Conservation (phyloP, 2,888 invertebrate species). For the Pilophorus perplexus region DNA sequence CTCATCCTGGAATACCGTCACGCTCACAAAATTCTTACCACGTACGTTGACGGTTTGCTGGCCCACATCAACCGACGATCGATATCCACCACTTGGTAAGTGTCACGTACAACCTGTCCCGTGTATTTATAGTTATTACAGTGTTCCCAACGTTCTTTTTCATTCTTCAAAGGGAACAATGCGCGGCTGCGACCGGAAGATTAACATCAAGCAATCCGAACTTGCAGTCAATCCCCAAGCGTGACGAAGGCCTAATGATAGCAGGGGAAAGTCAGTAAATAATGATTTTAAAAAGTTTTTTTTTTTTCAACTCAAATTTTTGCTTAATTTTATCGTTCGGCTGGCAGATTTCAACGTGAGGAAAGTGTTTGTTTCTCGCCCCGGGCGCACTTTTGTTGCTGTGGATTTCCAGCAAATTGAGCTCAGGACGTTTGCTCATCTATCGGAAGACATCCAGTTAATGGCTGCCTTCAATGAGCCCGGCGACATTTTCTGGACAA, state of each 20-base stretch:
- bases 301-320: too few species aligned
- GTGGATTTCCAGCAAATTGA: conserved; percentile 58
- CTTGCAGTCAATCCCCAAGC: conserved; percentile 57
- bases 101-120: not conserved
- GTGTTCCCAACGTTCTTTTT: not conserved
- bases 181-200: conserved; percentile 56
- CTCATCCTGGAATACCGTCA: conserved; percentile 56
- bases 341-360: conserved; percentile 49
- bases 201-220: conserved; percentile 57
- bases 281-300: too few species aligned
- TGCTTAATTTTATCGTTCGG: too few species aligned
- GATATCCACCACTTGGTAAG: conserved; percentile 55
- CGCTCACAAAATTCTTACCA: conserved; percentile 56
- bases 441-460: conserved; percentile 53
- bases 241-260: not conserved
- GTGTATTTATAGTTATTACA: not conserved
- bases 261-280: not conserved
- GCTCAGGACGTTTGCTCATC: conserved; percentile 57
- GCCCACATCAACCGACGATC: conserved; percentile 53
- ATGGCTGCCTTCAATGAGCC: conserved; percentile 50
- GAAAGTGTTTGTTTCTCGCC: conserved; percentile 53
- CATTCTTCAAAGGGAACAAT: conserved; percentile 59
- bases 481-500: conserved; percentile 54
- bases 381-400: conserved; percentile 52
- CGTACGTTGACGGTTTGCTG: conserved; percentile 55